Evolutionary conservation across 2,888 invertebrate species (phyloP).

Genomic region (Pardosa pseudoannulata): DNA sequence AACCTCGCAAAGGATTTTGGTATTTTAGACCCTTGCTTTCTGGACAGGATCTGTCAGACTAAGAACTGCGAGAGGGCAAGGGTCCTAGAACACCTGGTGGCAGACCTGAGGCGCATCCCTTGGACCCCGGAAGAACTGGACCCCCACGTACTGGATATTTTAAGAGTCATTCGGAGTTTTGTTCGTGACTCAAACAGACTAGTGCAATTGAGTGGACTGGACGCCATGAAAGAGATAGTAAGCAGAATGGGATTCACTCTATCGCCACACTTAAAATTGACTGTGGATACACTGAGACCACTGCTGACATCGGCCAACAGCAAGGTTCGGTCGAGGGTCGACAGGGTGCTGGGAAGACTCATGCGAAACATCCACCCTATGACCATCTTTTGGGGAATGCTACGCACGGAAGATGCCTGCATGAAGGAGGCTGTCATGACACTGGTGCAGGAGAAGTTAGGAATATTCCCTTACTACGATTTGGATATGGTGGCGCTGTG

Average conservation of each 20-base stretch:
- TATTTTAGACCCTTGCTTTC: not conserved
- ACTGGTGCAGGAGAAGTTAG: not conserved
- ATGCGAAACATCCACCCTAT: slow-evolving; percentile 48
- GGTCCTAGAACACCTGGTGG: slow-evolving; percentile 2
- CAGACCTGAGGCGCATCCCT: not conserved
- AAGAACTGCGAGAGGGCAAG: slow-evolving; percentile 26
- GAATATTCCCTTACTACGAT: slow-evolving; percentile 26
- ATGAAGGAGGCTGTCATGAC: slow-evolving; percentile 6
- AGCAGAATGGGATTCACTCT: slow-evolving; percentile 24
- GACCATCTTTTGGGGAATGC: slow-evolving; percentile 37
- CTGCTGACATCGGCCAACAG: slow-evolving; percentile 8
- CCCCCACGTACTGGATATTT: slow-evolving; percentile 29
- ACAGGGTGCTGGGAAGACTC: slow-evolving; percentile 17
- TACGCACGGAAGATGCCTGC: not conserved
- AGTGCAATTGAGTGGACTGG: slow-evolving; percentile 22
- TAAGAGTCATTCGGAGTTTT: slow-evolving; percentile 4
- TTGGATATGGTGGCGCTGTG: slow-evolving; percentile 32
- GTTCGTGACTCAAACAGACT: slow-evolving; percentile 1
- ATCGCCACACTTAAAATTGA: not conserved
- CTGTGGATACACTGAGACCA: not conserved
- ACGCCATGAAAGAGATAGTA: slow-evolving; percentile 30
- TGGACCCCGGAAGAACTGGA: slow-evolving; percentile 31
- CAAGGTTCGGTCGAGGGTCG: slow-evolving; percentile 18
- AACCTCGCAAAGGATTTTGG: slow-evolving; percentile 27
- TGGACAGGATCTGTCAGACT: slow-evolving; percentile 4